Conservation (phyloP, 2,797 vertebrate genomes). For the Danio tinwini region DNA sequence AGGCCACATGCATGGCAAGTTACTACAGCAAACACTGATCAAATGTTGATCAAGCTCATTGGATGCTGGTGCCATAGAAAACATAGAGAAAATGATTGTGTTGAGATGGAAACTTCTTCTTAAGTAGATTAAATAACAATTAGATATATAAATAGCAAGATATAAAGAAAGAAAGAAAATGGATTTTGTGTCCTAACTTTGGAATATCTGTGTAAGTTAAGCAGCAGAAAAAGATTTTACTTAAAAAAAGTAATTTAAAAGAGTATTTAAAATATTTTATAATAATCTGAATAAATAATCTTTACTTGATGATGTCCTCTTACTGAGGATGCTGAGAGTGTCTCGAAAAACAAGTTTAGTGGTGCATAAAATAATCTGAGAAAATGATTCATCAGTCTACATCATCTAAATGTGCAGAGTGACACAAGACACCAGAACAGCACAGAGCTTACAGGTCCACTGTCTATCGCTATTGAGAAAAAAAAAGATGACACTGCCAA, state of each 20-base stretch:
- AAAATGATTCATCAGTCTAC: slow-evolving; percentile 68
- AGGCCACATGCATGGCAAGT: too few species aligned
- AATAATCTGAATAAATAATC: too few species aligned
- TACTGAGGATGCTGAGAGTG: not conserved
- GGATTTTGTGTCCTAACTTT: not conserved
- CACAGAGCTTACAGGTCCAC: slow-evolving; percentile 30
- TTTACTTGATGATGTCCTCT: too few species aligned
- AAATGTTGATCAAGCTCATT: too few species aligned
- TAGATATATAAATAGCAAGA: too few species aligned
- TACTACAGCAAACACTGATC: too few species aligned
- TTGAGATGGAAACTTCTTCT: too few species aligned
- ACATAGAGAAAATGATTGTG: too few species aligned
- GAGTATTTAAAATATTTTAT: too few species aligned
- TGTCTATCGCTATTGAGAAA: slow-evolving; percentile 68
- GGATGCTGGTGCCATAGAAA: too few species aligned
- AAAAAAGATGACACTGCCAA: slow-evolving; percentile 76
- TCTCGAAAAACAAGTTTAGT: slow-evolving; percentile 29
- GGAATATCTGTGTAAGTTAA: not conserved
- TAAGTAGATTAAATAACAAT: too few species aligned
- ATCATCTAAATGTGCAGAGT: slow-evolving; percentile 70
- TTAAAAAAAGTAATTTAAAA: not conserved
- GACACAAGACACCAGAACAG: slow-evolving; percentile 71
- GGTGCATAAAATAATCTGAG: slow-evolving; percentile 64
- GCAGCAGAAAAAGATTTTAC: not conserved
- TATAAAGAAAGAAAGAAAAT: too few species aligned